A percentile compares a stretch with the other conserved stretches of the same genome.
These are phyloP conservation scores for Coleophora flavipennella DNA, from an alignment of 2,888 invertebrate genomes.

Conservation along the genomic window DNA sequence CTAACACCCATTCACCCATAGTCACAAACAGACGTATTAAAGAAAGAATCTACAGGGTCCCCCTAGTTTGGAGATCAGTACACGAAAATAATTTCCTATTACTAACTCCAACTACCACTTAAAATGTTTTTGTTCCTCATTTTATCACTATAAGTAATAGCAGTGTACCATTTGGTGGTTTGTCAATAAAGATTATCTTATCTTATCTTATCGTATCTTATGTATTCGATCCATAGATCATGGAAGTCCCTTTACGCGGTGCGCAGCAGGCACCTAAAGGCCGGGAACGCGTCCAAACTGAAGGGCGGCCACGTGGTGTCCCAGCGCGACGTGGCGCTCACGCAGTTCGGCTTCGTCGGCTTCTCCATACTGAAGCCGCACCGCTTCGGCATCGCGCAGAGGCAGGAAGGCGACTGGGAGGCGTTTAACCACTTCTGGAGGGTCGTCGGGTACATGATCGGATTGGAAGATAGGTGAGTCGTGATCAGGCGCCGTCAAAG, in stretches of 20 bases:
- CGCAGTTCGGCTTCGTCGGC: constrained; percentile 91
- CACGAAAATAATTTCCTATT: too few species aligned
- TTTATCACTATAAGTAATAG: too few species aligned
- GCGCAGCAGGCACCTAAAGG: constrained; percentile 76
- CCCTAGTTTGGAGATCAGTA: too few species aligned
- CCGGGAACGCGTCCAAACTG: constrained; percentile 61
- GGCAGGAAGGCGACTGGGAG: constrained; percentile 76
- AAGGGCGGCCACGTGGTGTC: constrained; percentile 74
- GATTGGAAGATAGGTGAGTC: constrained; percentile 82
- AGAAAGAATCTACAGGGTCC: too few species aligned
- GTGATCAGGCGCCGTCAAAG: too few species aligned
- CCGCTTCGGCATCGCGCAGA: constrained; percentile 75
- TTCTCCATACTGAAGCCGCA: constrained; percentile 76
- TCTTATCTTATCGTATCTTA: too few species aligned
- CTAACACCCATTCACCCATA: too few species aligned
- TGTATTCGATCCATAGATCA: constrained; percentile 69
- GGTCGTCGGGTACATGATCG: constrained; percentile 84
- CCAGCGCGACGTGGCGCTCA: constrained; percentile 88
- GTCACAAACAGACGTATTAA: too few species aligned
- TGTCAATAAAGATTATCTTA: too few species aligned
- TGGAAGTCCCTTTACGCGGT: constrained; percentile 80
- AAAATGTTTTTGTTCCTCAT: too few species aligned
- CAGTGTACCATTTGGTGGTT: too few species aligned
- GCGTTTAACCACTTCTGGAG: constrained; percentile 89
- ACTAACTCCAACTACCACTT: too few species aligned